phyloP scores from a whole-genome alignment of 2,113 vertebrate species.

The Dromas ardeola region DNA sequence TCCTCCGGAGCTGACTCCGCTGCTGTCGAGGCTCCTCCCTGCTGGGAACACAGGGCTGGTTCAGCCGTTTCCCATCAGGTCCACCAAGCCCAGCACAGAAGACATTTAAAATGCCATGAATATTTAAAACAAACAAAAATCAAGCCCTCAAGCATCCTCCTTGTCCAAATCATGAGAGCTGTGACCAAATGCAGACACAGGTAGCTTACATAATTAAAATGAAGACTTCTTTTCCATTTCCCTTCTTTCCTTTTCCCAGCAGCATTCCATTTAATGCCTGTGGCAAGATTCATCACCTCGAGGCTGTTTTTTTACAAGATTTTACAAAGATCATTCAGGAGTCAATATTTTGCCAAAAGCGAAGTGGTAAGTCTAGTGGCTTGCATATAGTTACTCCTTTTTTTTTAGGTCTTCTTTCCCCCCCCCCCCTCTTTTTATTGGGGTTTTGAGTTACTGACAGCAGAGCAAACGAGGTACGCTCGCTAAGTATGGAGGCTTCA shows the following conservation, averaged over 20 bases:
- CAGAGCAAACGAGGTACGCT: slow-evolving; percentile 63
- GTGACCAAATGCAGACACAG: neutral
- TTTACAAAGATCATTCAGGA: slow-evolving; percentile 65
- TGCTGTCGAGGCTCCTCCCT: neutral
- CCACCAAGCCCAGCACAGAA: neutral
- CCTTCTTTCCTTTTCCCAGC: neutral
- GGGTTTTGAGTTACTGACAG: slow-evolving; percentile 58
- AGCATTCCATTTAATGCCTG: slow-evolving; percentile 33
- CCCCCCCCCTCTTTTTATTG: neutral
- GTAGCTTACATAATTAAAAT: slow-evolving; percentile 41
- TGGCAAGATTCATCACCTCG: slow-evolving; percentile 38
- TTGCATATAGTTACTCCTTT: slow-evolving; percentile 40
- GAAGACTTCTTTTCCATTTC: neutral
- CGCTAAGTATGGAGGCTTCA: slow-evolving; percentile 27
- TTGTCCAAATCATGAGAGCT: neutral
- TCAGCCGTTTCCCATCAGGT: neutral
- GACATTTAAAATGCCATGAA: neutral
- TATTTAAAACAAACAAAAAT: slow-evolving; percentile 38
- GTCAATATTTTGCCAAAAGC: slow-evolving; percentile 66
- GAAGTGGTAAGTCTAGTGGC: slow-evolving; percentile 52
- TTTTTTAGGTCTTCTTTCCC: neutral
- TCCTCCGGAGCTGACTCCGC: neutral
- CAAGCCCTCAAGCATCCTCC: neutral
- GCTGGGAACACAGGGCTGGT: neutral
- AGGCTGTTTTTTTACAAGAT: slow-evolving; percentile 25